phyloP scores from a whole-genome alignment of 2,888 invertebrate species.

The Sinohyriopsis cumingii region DNA sequence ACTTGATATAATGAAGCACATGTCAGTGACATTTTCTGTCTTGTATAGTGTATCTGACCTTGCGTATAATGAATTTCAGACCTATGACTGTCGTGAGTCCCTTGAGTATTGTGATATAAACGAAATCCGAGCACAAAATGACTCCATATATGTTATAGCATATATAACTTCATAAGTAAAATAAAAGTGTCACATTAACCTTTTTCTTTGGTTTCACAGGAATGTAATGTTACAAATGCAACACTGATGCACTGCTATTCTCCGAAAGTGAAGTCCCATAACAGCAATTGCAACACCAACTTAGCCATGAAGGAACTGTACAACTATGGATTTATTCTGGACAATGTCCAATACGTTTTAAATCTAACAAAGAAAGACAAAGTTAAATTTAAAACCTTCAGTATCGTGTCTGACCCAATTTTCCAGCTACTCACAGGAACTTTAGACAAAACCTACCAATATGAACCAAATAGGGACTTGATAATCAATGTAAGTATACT shows the following conservation, averaged over 20 bases:
- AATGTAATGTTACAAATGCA: background rate
- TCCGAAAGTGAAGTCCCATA: constrained; percentile 19
- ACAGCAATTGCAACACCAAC: constrained; percentile 3
- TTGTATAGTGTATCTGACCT: too few species aligned
- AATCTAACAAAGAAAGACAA: constrained; percentile 48
- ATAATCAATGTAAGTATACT: constrained; percentile 84
- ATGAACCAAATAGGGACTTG: constrained; percentile 87
- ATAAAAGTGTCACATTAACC: too few species aligned
- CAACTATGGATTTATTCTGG: constrained; percentile 96
- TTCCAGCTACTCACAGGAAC: constrained; percentile 90
- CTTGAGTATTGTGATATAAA: too few species aligned
- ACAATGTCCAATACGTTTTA: constrained; percentile 82
- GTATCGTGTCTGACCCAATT: constrained; percentile 92
- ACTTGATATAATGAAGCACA: too few species aligned
- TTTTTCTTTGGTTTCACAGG: too few species aligned
- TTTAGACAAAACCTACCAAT: constrained; percentile 87
- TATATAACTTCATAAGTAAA: too few species aligned
- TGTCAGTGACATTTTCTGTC: too few species aligned
- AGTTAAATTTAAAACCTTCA: constrained; percentile 74
- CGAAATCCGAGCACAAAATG: too few species aligned
- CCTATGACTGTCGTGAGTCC: too few species aligned
- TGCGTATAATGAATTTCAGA: too few species aligned
- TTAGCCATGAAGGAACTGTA: constrained; percentile 70
- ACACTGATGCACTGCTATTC: constrained; percentile 23
- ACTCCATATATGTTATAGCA: too few species aligned